Base-by-base conservation (phyloP, 2,888 invertebrate species). In the Drosophila antonietae region DNA sequence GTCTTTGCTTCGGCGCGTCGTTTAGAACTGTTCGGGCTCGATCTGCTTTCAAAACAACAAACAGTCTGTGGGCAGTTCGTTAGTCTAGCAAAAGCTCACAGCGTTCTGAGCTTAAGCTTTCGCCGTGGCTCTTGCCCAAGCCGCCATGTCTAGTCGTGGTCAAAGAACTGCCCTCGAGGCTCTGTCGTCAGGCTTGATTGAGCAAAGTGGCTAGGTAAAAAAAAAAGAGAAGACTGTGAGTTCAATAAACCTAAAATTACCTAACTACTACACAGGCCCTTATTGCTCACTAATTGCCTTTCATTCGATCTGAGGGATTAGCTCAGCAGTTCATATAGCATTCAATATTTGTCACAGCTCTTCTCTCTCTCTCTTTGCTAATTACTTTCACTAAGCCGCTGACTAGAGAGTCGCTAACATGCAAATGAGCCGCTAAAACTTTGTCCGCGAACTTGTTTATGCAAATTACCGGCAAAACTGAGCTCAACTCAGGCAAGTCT, bases 361-460 rank as follows among this genome's bases (percentile, higher is more conserved):
- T 47, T 23, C 23, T 23, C 23, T 23, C 23, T 23, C 23, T 46
- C 47, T 53, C 43, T 49, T 53, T 37, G 59, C 61, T 75, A 79
- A 82, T 86, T 81, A 84, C 84, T 84, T 84, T 84, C 86, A 82
- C 86, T 83, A 65, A 51, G 28, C 51, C 37, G 59, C 12, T 52
- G 20, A 15, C 18, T 68, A 12, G 46, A 66, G 53, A 66, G 35
- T 56, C 47, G 62, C 53, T 59, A 70, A 75, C 51, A 86, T 84
- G 83, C 83, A 80, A 86, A 86, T 82, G 60, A 68, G 68, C 58
- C 62, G 64, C 69, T 57, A 33, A 75, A 82, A 82, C 77, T 86
- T 86, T 81, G 82, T 67, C 83, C 83, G 72, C 86, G 81, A 83
- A 81, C 84, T 84, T 84, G 83, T 79, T 86, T 84, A 84, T 84